Evolutionary conservation across 2,888 invertebrate genomes (phyloP).

Genomic region (Nudaria mundana): DNA sequence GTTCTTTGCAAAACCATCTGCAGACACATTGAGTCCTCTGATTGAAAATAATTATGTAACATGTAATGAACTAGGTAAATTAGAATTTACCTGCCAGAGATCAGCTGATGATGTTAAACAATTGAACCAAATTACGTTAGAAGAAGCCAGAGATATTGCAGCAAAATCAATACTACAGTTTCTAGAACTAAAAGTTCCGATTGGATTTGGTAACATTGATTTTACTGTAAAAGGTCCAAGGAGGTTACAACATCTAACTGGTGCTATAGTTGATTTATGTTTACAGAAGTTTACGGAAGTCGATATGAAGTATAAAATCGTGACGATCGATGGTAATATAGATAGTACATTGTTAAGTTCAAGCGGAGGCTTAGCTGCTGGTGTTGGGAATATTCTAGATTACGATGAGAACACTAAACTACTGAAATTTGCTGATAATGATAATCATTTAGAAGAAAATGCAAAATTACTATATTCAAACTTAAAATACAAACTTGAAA

Average conservation of each 20-base stretch:
- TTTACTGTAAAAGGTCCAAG: constrained; percentile 5
- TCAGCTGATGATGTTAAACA: not conserved
- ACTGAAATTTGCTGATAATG: constrained; percentile 11
- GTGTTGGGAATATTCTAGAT: constrained; percentile 18
- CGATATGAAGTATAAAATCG: not conserved
- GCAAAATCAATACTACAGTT: not conserved
- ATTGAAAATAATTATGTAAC: constrained; percentile 10
- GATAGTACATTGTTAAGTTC: constrained; percentile 6
- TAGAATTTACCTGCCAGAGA: not conserved
- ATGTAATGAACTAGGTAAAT: not conserved
- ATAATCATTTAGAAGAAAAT: constrained; percentile 1
- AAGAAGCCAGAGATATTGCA: not conserved
- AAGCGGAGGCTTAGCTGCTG: constrained; percentile 15
- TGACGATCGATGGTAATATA: constrained; percentile 13
- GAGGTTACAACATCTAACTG: constrained; percentile 3
- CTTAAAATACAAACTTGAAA: constrained; percentile 1
- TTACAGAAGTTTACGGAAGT: not conserved
- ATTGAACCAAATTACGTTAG: not conserved
- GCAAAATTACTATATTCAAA: constrained; percentile 7
- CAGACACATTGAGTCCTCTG: constrained; percentile 2
- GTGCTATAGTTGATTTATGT: constrained; percentile 4
- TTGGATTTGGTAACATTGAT: too few relatives aligned
- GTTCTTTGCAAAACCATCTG: constrained; percentile 1
- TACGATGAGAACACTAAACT: constrained; percentile 11
- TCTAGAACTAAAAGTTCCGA: constrained; percentile 11